Conservation (phyloP, 2,797 vertebrate species). For the Echiichthys vipera region DNA sequence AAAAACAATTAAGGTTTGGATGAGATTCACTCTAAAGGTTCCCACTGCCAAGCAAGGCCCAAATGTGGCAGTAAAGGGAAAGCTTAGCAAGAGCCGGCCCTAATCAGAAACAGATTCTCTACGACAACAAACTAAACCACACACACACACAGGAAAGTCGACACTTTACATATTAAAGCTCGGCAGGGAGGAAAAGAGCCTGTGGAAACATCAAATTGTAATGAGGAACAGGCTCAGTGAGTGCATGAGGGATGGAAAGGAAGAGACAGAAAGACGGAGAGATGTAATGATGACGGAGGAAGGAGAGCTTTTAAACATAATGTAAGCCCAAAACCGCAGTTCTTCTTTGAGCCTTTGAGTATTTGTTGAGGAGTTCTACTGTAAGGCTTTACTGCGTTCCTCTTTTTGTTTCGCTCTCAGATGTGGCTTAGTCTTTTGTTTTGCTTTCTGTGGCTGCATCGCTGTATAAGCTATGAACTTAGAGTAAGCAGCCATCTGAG, state of each 20-base stretch:
- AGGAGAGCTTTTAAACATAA: conserved; percentile 71
- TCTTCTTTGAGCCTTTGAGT: conserved; percentile 57
- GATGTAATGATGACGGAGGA: conserved; percentile 50
- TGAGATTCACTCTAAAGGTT: conserved; percentile 57
- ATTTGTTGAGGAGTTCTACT: conserved; percentile 67
- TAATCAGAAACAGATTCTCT: conserved; percentile 82
- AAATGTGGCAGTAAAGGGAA: conserved; percentile 70
- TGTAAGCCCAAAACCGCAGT: conserved; percentile 60
- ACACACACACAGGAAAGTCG: conserved; percentile 71
- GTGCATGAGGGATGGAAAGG: conserved; percentile 37
- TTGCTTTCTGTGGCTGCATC: conserved; percentile 57
- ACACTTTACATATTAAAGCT: conserved; percentile 82
- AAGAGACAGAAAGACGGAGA: conserved; percentile 49
- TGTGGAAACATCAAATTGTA: conserved; percentile 80
- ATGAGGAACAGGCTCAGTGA: conserved; percentile 72
- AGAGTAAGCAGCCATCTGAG: conserved; percentile 53
- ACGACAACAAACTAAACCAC: conserved; percentile 80
- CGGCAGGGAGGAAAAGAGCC: conserved; percentile 52
- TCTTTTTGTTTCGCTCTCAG: conserved; percentile 62
- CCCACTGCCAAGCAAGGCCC: conserved; percentile 62
- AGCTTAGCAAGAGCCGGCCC: conserved; percentile 58
- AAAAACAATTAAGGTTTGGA: conserved; percentile 79
- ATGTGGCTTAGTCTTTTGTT: conserved; percentile 71
- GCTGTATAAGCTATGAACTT: conserved; percentile 45
- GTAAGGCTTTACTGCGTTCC: conserved; percentile 41